Conservation (phyloP, 2,797 vertebrate genomes). For the Sebastes itinus region DNA sequence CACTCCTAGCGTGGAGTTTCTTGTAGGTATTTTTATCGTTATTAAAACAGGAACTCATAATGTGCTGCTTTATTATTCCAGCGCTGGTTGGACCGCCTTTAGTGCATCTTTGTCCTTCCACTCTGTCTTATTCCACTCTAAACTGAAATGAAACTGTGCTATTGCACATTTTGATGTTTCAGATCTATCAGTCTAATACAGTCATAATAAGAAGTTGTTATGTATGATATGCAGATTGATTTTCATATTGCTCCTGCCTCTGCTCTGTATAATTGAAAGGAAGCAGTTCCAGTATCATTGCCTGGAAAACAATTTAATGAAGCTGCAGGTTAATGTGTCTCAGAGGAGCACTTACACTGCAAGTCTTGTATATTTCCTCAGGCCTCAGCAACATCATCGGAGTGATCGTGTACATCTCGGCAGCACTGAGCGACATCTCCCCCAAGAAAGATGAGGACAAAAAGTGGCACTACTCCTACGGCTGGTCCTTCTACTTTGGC, state of each 20-base stretch:
- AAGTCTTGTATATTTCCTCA: constrained; percentile 55
- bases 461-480: constrained; percentile 94
- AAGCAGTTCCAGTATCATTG: neutral
- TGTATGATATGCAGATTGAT: constrained; percentile 15
- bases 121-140: neutral
- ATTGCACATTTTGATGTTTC: neutral
- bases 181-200: neutral
- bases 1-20: neutral
- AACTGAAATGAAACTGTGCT: neutral
- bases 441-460: constrained; percentile 93
- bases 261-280: constrained; percentile 15
- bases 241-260: neutral
- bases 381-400: constrained; percentile 97
- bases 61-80: neutral
- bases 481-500: constrained; percentile 96
- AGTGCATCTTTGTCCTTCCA: neutral
- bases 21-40: neutral
- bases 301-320: constrained; percentile 23
- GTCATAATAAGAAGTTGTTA: neutral
- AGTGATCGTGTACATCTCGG: constrained; percentile 95
- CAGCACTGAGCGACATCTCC: constrained; percentile 92
- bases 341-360: constrained; percentile 20
- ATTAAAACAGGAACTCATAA: neutral
- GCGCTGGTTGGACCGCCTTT: neutral
- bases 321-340: constrained; percentile 23